Percentiles rank a stretch among this genome's conserved stretches.
phyloP scores from a whole-genome alignment of 2,888 invertebrate species.

The Drosophila sordidula region DNA sequence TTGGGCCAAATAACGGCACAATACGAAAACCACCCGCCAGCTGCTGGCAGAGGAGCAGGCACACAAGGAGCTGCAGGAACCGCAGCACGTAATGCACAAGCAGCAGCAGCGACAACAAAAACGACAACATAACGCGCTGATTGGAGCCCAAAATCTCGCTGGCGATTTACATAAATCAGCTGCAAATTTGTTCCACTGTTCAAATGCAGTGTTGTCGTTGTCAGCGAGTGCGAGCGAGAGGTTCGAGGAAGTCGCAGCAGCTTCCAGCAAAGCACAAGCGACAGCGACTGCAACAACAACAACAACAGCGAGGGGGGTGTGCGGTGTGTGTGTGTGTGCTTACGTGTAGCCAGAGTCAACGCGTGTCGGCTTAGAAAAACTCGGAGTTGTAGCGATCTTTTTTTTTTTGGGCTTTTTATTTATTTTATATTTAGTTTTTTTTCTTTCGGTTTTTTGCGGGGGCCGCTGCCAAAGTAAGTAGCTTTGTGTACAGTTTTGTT shows the following conservation, averaged over 20 bases:
- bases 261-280: conserved; percentile 58
- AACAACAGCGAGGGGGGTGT: conserved; percentile 1
- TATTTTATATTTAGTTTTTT: conserved; percentile 59
- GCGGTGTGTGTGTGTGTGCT: conserved; percentile 1
- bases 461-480: conserved; percentile 73
- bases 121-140: conserved; percentile 44
- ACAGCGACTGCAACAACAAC: conserved; percentile 42
- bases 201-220: conserved; percentile 74
- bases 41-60: conserved; percentile 23
- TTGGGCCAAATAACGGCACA: conserved; percentile 71
- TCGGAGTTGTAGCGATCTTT: conserved; percentile 41
- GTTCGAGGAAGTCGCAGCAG: conserved; percentile 73
- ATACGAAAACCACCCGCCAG: conserved; percentile 14
- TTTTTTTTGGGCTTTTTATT: conserved; percentile 42
- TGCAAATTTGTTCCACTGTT: conserved; percentile 80
- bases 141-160: conserved; percentile 47
- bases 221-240: conserved; percentile 68
- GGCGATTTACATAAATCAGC: conserved; percentile 79
- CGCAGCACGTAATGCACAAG: conserved; percentile 36
- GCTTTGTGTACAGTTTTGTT: conserved; percentile 57
- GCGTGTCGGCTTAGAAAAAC: conserved; percentile 78
- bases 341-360: conserved; percentile 70
- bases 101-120: conserved; percentile 40
- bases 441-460: conserved; percentile 59
- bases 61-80: conserved; percentile 43